A percentile compares a stretch with the other conserved stretches of the same genome.
Conservation (phyloP, 2,888 invertebrate species). For the Agriopis marginaria region DNA sequence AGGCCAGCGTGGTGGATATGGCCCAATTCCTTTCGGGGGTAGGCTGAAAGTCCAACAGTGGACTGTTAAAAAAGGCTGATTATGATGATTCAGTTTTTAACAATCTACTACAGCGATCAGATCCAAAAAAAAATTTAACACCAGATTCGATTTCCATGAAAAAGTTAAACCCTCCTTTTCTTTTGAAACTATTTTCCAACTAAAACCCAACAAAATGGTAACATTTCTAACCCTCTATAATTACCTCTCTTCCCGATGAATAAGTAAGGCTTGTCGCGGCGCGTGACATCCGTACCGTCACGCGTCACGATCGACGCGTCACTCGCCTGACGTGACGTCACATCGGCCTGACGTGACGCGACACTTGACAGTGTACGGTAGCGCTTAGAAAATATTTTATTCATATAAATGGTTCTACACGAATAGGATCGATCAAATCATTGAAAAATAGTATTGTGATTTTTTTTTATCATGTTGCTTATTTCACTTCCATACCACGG, state of each 20-base stretch:
- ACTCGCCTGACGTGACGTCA: slow-evolving; percentile 51
- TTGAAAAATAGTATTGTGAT: too few species aligned
- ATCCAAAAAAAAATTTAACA: too few species aligned
- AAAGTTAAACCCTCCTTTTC: background rate
- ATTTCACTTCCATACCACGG: too few species aligned
- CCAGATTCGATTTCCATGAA: slow-evolving; percentile 3
- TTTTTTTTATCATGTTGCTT: too few species aligned
- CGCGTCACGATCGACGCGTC: slow-evolving; percentile 46
- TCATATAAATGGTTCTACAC: slow-evolving; percentile 23
- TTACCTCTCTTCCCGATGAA: slow-evolving; percentile 56
- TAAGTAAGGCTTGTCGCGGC: slow-evolving; percentile 59
- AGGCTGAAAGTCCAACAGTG: too few species aligned
- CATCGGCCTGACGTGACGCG: slow-evolving; percentile 46
- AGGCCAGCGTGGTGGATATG: too few species aligned
- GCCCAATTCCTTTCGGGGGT: too few species aligned
- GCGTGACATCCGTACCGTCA: slow-evolving; percentile 52
- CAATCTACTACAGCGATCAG: too few species aligned
- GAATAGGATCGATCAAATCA: background rate
- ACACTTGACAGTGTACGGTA: slow-evolving; percentile 28
- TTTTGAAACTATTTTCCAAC: slow-evolving; percentile 5
- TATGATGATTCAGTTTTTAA: too few species aligned
- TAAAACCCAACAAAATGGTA: slow-evolving; percentile 38
- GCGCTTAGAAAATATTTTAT: slow-evolving; percentile 42
- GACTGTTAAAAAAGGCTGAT: too few species aligned
- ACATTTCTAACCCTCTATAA: slow-evolving; percentile 52